phyloP scores from a whole-genome alignment of 2,797 vertebrate species.

The Luscinia megarhynchos region DNA sequence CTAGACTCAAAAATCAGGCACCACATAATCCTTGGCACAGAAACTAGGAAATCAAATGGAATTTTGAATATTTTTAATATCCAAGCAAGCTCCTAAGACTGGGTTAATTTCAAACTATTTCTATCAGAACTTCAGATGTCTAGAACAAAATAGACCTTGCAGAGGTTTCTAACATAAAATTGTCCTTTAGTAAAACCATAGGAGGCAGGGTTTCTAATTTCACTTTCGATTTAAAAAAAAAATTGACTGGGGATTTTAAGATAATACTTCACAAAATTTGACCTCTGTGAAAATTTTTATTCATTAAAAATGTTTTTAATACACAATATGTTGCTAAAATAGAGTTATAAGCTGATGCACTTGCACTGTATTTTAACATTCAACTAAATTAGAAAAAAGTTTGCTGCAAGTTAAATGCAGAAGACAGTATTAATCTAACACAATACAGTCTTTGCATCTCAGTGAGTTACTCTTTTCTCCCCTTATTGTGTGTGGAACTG shows the following conservation, averaged over 20 bases:
- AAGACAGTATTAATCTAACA: not conserved
- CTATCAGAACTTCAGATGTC: not conserved
- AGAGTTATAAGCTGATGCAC: not conserved
- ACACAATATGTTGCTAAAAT: not conserved
- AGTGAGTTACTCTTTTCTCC: not conserved
- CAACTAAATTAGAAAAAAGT: not conserved
- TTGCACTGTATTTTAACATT: not conserved
- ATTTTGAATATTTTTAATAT: not conserved
- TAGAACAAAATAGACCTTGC: not conserved
- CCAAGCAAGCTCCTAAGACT: not conserved
- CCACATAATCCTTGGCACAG: constrained; percentile 15
- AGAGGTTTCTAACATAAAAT: not conserved
- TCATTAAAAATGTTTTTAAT: not conserved
- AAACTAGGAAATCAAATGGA: not conserved
- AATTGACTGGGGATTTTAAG: not conserved
- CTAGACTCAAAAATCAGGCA: not conserved
- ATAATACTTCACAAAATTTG: not conserved
- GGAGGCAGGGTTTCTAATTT: not conserved
- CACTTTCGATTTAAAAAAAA: not conserved
- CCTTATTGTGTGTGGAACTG: not conserved
- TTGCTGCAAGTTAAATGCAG: not conserved
- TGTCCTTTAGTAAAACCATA: not conserved
- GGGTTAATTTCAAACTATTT: not conserved
- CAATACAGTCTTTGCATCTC: not conserved
- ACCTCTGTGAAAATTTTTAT: not conserved